Evolutionary conservation across 2,113 vertebrate genomes (phyloP), one percentile per base, ranked within the genome.

Genomic region (Rhadina sibilatrix): DNA sequence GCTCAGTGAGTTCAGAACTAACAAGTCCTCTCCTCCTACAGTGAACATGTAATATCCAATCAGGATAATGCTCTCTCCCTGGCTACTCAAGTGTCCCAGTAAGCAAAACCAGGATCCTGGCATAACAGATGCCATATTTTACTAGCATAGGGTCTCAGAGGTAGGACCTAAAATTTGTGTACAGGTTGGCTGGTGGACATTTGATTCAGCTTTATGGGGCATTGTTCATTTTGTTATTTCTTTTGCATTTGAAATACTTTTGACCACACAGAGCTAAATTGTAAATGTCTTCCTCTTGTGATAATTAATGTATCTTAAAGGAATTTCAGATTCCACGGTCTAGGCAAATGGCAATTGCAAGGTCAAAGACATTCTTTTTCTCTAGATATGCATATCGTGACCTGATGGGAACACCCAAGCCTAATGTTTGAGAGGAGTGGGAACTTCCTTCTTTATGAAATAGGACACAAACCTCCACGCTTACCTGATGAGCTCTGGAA

Each of bases 401-500:
- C 24, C 27, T 13, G 14, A 24, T 86, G 44, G 23, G 30, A 87
- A 65, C 52, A 79, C 8, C 11, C 54, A 74, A 56, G 7, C 8
- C 21, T 44, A 49, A 11, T 31, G 14, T 44, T 74, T 81, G 85
- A 90, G 21, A 85, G 20, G 15, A 83, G 7, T 31, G 23, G 21
- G 15, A 86, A 38, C 38, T 38, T 31, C n/a, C 31, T 83, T 47
- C n/a, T 61, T 60, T 35, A 33, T 16, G 9, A 54, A 74, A 52
- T 6, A 46, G 27, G 40, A 52, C 86, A 50, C 9, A 59, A 63
- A 49, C 37, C 9, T 12, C 24, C 11, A 18, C 2, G 11, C 97
- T 97, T 91, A 98, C 98, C 98, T 98, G 97, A 98, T 98, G 3
- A 98, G 97, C 42, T 97, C 97, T 65, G 98, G 98, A 35, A 98